Conservation (phyloP, 2,113 vertebrate species). For the Donacobius atricapilla region DNA sequence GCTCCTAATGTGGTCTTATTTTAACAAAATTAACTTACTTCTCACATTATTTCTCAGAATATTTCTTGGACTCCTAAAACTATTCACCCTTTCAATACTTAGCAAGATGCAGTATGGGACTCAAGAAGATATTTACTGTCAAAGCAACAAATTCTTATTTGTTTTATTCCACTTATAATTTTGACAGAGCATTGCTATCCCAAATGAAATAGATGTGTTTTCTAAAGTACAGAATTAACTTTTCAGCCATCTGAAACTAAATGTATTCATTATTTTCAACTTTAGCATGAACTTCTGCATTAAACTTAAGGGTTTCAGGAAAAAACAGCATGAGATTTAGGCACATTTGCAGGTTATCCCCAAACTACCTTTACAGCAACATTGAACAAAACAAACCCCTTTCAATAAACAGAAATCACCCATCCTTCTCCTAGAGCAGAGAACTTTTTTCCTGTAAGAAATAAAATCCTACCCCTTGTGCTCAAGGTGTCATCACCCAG, state of each 20-base stretch:
- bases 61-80: neutral
- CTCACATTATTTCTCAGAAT: neutral
- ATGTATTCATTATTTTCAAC: neutral
- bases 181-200: no score
- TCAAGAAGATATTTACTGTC: neutral
- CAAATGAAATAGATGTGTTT: rapidly evolving
- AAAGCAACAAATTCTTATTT: neutral
- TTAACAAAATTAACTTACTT: neutral
- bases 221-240: neutral
- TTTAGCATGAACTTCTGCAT: neutral
- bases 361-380: neutral
- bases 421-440: neutral
- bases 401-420: neutral
- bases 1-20: rapidly evolving
- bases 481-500: neutral
- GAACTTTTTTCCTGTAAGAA: rapidly evolving
- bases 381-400: neutral
- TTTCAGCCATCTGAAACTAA: neutral
- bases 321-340: neutral
- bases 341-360: rapidly evolving
- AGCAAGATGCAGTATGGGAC: no score
- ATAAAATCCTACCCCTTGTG: neutral
- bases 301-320: neutral
- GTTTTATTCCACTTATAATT: neutral
- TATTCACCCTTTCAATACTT: neutral